phyloP scores from a whole-genome alignment of 1,140 invertebrate genomes.

The Oryzaephilus surinamensis region DNA sequence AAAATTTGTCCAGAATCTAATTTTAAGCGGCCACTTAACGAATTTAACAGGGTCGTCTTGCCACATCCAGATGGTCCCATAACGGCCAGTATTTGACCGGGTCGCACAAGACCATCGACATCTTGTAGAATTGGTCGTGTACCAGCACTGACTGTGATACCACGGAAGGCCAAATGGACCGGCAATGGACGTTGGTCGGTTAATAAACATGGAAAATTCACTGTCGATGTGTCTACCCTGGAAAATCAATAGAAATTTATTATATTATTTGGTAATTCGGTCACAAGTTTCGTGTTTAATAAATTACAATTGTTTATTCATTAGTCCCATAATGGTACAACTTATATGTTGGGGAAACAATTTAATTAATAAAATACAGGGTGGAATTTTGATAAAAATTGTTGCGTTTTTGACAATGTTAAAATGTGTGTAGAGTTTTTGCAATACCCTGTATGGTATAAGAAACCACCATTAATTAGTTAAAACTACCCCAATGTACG shows the following conservation, averaged over 20 bases:
- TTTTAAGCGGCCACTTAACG: conserved; percentile 57
- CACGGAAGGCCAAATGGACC: conserved; percentile 59
- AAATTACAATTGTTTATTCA: no score
- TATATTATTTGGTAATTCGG: no score
- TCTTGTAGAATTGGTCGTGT: conserved; percentile 54
- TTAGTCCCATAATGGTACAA: no score
- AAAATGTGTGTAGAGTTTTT: no score
- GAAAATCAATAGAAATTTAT: conserved; percentile 25
- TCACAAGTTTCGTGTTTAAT: neutral
- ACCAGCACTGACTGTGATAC: conserved; percentile 42
- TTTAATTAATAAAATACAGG: no score
- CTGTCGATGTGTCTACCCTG: conserved; percentile 37
- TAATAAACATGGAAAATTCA: conserved; percentile 39
- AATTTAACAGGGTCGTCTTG: conserved; percentile 74
- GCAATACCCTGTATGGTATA: no score
- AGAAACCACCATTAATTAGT: no score
- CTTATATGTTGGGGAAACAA: no score
- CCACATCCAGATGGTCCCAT: conserved; percentile 76
- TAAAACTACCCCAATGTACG: no score
- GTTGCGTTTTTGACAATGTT: no score
- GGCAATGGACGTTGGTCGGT: conserved; percentile 43
- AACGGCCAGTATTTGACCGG: conserved; percentile 69
- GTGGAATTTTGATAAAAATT: no score
- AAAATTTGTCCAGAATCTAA: conserved; percentile 59
- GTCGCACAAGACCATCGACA: conserved; percentile 62